Evolutionary conservation across 2,888 invertebrate genomes (phyloP).

Genomic region (Machimus rusticus): DNA sequence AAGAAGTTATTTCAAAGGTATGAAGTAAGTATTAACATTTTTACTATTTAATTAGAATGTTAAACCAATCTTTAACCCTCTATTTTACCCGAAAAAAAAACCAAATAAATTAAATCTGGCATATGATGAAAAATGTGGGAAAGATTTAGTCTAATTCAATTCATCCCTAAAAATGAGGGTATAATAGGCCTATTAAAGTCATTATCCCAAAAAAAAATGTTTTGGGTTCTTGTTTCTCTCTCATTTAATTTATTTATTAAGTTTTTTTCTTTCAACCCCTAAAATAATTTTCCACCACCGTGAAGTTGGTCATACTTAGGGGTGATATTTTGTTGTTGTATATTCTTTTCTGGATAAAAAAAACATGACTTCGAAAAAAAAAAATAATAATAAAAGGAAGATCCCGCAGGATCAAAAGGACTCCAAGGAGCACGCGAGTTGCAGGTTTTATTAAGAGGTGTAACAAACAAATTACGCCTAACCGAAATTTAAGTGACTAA

Average conservation of each 20-base stretch:
- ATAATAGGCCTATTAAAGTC: slow-evolving; percentile 6
- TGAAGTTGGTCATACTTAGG: background rate
- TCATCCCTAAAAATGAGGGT: background rate
- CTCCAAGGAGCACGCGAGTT: background rate
- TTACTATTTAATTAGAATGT: too few relatives aligned
- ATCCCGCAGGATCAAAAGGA: background rate
- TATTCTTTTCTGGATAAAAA: too few relatives aligned
- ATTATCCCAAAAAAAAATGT: background rate
- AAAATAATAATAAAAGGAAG: background rate
- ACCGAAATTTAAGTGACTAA: slow-evolving; percentile 6
- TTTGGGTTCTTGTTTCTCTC: background rate
- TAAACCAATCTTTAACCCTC: too few relatives aligned
- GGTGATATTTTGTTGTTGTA: background rate
- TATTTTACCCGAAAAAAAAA: too few relatives aligned
- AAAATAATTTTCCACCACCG: background rate
- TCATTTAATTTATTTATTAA: background rate
- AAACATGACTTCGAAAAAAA: background rate
- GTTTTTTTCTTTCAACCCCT: background rate
- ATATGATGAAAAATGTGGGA: background rate
- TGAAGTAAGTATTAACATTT: too few relatives aligned
- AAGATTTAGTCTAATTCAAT: slow-evolving; percentile 9
- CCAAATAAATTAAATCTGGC: too few relatives aligned
- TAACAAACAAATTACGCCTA: slow-evolving; percentile 36
- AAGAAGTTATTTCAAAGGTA: too few relatives aligned
- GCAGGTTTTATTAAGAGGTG: slow-evolving; percentile 25